Conservation (phyloP, 2,888 invertebrate genomes). For the Agonum fuliginosum region DNA sequence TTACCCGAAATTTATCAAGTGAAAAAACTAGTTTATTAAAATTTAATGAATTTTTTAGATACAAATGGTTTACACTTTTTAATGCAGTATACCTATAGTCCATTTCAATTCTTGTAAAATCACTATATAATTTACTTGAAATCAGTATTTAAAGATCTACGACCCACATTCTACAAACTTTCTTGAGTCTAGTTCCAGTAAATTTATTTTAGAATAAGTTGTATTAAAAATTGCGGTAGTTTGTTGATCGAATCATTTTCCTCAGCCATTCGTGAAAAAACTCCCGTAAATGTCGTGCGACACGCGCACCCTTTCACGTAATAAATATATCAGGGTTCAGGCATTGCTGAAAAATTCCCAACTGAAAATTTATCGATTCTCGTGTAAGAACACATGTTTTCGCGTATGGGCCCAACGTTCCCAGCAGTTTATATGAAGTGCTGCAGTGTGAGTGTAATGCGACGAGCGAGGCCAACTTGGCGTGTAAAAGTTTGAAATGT, state of each 20-base stretch:
- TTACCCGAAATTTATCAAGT: no score
- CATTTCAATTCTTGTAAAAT: no score
- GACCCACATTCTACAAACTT: no score
- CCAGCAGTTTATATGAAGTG: slow-evolving; percentile 17
- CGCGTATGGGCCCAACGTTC: slow-evolving; percentile 16
- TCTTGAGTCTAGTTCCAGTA: no score
- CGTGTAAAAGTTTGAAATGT: slow-evolving; percentile 69
- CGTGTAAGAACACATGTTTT: slow-evolving; percentile 55
- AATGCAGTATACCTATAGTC: no score
- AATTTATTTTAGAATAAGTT: not conserved
- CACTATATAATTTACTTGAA: no score
- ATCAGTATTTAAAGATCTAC: no score
- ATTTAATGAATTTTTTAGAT: no score
- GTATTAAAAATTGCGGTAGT: not conserved
- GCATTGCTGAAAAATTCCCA: slow-evolving; percentile 51
- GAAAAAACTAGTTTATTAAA: no score
- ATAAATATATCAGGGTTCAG: slow-evolving; percentile 48
- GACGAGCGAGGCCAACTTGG: slow-evolving; percentile 22
- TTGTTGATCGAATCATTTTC: slow-evolving; percentile 36
- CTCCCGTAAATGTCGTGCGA: slow-evolving; percentile 27
- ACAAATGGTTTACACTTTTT: no score
- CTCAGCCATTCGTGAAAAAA: slow-evolving; percentile 25
- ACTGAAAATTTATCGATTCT: slow-evolving; percentile 57
- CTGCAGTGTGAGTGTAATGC: slow-evolving; percentile 19
- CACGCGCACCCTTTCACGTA: slow-evolving; percentile 44